Evolutionary conservation across 2,797 vertebrate genomes (phyloP), one percentile per base, ranked within the genome.

Genomic region (Trematomus bernacchii): DNA sequence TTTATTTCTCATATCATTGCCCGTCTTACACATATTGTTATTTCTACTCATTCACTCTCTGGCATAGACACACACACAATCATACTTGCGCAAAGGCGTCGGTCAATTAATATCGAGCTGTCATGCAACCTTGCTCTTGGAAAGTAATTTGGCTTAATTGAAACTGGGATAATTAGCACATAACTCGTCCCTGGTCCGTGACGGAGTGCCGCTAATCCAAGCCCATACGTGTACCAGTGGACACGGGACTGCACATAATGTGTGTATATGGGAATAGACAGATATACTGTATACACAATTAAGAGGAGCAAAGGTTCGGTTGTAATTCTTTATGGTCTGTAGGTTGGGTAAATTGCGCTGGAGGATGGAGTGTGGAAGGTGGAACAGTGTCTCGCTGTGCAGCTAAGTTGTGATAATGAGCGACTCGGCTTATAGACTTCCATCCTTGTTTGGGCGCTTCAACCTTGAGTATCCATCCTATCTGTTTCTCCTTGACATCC

Each of bases 111-210:
- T 85, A 80, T 46, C 16, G 73, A 76, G 57, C 80, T 79, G 75
- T 63, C 69, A 81, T 70, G 80, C 80, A 75, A 68, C 72, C 57
- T 57, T 64, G 79, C 71, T 60, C 76, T 73, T 71, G 65, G 50
- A 73, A 77, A 78, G 72, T 79, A 69, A 82, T 85, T 62, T 55
- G 46, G 63, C 53, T 80, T 79, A 77, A 86, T 77, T 84, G 50
- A 82, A 77, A 89, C 21, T 70, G 16, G 1, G 42, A 51, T 77
- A 79, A 85, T 82, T 83, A 83, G 63, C 57, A 61, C 44, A 77
- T 76, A 68, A 79, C 58, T 82, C 50, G 10, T 63, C 64, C 42
- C 44, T 57, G 46, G 18, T 60, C 33, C 51, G 47, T 69, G 69
- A 83, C 42, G 19, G 37, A 67, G 21, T 57, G 66, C 27, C 21